Conservation (phyloP, 2,888 invertebrate species). For the Mesoligia furuncula region DNA sequence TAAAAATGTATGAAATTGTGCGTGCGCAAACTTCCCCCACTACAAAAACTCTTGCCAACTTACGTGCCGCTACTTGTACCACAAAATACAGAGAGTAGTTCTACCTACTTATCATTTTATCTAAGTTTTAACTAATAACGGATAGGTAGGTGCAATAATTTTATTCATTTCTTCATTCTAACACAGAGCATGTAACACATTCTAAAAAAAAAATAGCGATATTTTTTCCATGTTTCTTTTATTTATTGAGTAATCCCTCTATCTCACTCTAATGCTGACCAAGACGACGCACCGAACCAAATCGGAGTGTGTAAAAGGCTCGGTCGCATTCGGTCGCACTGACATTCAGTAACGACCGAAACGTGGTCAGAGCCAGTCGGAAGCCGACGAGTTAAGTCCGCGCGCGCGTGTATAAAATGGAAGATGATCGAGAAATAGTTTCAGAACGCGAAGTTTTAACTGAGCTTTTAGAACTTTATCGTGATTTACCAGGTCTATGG, state of each 20-base stretch:
- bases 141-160: too few species aligned
- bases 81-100: too few species aligned
- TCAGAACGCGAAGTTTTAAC: slow-evolving; percentile 18
- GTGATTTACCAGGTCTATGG: slow-evolving; percentile 15
- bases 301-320: slow-evolving; percentile 3
- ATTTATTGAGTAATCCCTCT: neutral
- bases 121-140: too few species aligned
- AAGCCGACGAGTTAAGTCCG: neutral
- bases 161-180: neutral
- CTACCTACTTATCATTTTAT: too few species aligned
- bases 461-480: slow-evolving; percentile 19
- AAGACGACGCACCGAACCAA: slow-evolving; percentile 14
- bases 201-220: neutral
- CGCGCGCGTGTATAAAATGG: slow-evolving; percentile 14
- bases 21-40: too few species aligned
- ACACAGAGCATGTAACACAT: too few species aligned
- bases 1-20: too few species aligned
- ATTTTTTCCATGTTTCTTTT: neutral
- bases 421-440: neutral
- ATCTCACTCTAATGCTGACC: neutral
- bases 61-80: too few species aligned
- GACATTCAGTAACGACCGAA: slow-evolving; percentile 19
- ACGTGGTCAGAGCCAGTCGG: slow-evolving; percentile 13
- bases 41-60: too few species aligned
- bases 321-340: neutral